Percentiles rank a stretch among this genome's conserved stretches.
These are phyloP conservation scores for Papilio glaucus DNA, from an alignment of 1,140 invertebrate genomes.

Conservation along the genomic window DNA sequence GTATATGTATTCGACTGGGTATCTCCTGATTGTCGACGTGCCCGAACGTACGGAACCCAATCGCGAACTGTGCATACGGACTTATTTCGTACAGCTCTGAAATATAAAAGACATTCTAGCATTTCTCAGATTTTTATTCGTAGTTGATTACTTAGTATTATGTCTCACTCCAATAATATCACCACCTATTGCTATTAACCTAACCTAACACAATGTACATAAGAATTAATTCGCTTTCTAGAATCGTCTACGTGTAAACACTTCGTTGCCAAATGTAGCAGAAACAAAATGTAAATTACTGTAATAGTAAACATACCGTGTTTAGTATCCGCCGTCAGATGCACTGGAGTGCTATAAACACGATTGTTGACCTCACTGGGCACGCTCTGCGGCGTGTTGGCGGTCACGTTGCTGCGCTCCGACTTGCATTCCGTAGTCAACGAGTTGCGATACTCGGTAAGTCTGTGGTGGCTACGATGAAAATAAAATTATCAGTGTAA, in stretches of 20 bases:
- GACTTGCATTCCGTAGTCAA: constrained; percentile 74
- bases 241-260: no score
- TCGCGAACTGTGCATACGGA: constrained; percentile 92
- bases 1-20: constrained; percentile 64
- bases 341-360: constrained; percentile 73
- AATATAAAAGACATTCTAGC: constrained; percentile 36
- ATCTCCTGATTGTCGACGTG: constrained; percentile 86
- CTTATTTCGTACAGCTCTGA: constrained; percentile 92
- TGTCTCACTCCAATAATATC: no score
- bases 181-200: no score
- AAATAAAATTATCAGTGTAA: no score
- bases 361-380: constrained; percentile 63
- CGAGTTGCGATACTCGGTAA: constrained; percentile 72
- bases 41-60: constrained; percentile 92
- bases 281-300: no score
- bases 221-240: no score
- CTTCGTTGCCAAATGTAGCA: no score
- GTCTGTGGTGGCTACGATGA: constrained; percentile 66
- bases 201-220: no score
- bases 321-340: constrained; percentile 68
- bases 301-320: constrained; percentile 54
- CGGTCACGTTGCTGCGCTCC: constrained; percentile 64
- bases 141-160: constrained; percentile 12
- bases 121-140: neutral
- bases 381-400: constrained; percentile 63